Base-by-base conservation (phyloP, 2,113 vertebrate genomes). In the Centrocercus urophasianus region DNA sequence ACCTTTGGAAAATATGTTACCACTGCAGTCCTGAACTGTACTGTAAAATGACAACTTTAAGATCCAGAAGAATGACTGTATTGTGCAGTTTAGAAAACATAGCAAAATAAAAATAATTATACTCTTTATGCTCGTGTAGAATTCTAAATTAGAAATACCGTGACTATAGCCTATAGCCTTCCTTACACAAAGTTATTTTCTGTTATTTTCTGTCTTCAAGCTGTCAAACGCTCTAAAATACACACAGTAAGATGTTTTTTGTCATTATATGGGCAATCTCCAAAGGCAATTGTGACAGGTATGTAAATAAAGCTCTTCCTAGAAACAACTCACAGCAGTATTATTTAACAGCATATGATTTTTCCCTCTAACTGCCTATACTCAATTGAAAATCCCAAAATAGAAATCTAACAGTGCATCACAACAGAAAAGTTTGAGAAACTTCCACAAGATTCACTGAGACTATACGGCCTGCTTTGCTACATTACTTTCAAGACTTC, bases 1-100 rank as follows among this genome's bases (percentile, higher is more conserved):
- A 97, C 97, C 97, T 98, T 98, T 97, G 97, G 97, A 98, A 98
- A 98, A 97, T 97, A 98, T 97, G 96, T 97, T 98, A 96, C 94
- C 90, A 82, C 92, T 94, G 86, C 77, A 93, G 93, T 30, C 88
- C 92, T 93, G 90, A 59, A 63, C 93, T 72, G 81, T 50, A 82
- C 90, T 90, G 78, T 90, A 86, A 96, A 97, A 95, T 73, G 89
- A 94, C 89, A 96, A 90, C 93, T 95, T 95, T 61, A 86, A 83
- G 48, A 42, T 66, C 47, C 47, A 86, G 93, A 97, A 97, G 95
- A 98, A 98, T 87, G 91, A 56, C 19, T 56, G 67, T 43, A 97
- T 97, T 97, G 94, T 98, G 93, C 43, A 8, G 79, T 88, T 92
- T 71, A 93, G 69, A 87, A 96, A 89, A 83, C 0, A 1, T 11